Evolutionary conservation across 2,888 invertebrate species (phyloP), one percentile per base, ranked within the genome.

Genomic region (Agrypnus murinus): DNA sequence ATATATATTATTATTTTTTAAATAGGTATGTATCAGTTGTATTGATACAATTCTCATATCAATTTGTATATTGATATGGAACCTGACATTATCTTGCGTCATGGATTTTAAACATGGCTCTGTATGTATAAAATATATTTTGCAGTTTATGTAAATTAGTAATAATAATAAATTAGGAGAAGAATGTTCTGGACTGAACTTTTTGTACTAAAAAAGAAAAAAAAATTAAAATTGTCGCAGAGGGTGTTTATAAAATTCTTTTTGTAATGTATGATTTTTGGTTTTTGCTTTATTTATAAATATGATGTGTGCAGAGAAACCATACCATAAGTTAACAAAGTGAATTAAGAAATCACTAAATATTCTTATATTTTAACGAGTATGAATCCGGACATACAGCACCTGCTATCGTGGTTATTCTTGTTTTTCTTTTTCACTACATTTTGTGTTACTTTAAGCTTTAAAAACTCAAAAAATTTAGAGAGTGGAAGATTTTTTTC

Each of bases 161-260:
- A 12, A 25, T 25, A 25, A 25, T 25, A 25, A 25, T 25, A 25
- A 25, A 25, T 25, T 25, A 25, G 25, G 25, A 25, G 25, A 25
- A 25, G n/a, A n/a, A 3, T 25, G 25, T 25, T 25, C 25, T n/a
- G 4, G 12, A 38, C n/a, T 38, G 38, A 7, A n/a, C 38, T 2
- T 25, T 25, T 25, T 38, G n/a, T 10, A 38, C n/a, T 10, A 38
- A 15, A 43, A 12, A 43, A 9, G 8, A 14, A 5, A 43, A 1
- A 43, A 43, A 7, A 4, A 12, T n/a, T 2, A 40, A 10, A 40
- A 43, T 43, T 43, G 15, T 7, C 15, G 14, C 43, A 25, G 2
- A 15, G 43, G 43, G 15, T 43, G 43, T 43, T 43, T 43, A 14
- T 14, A 43, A 43, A 43, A 43, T 43, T 25, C 38, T n/a, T n/a